Evolutionary conservation across 2,113 vertebrate genomes (phyloP).

Genomic region (Laticauda colubrina): DNA sequence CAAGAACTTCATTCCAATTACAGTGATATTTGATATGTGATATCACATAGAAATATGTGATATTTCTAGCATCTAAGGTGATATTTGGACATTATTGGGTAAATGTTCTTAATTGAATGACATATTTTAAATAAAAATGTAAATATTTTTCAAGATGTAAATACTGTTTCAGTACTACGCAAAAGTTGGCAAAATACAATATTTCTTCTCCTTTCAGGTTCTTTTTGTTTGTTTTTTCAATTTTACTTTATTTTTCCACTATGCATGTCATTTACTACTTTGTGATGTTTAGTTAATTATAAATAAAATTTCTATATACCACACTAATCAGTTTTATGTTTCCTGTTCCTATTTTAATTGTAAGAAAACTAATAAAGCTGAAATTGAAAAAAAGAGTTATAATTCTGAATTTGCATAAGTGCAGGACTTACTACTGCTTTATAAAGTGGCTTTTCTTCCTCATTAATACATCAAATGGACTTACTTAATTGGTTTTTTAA

Average conservation of each 20-base stretch:
- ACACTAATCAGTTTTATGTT: not conserved
- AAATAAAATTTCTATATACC: not conserved
- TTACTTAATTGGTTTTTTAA: not conserved
- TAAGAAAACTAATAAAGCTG: not conserved
- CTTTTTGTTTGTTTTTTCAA: not conserved
- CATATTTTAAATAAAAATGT: not conserved
- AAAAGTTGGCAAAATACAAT: not conserved
- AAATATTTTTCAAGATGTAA: not conserved
- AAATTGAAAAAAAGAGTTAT: conserved; percentile 6
- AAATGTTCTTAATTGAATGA: not conserved
- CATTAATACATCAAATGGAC: not conserved
- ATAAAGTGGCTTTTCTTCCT: not conserved
- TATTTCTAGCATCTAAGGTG: not conserved
- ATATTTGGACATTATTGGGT: not conserved
- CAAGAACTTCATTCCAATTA: not conserved
- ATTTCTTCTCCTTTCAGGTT: not conserved
- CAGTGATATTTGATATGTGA: too few species aligned
- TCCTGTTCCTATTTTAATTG: not conserved
- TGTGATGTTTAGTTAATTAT: not conserved
- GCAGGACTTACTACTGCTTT: conserved; percentile 37
- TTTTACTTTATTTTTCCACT: not conserved
- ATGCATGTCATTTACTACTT: not conserved
- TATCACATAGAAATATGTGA: not conserved
- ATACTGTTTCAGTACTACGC: not conserved
- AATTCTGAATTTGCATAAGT: conserved; percentile 27